phyloP scores from a whole-genome alignment of 1,140 invertebrate species.

The Myzus persicae region DNA sequence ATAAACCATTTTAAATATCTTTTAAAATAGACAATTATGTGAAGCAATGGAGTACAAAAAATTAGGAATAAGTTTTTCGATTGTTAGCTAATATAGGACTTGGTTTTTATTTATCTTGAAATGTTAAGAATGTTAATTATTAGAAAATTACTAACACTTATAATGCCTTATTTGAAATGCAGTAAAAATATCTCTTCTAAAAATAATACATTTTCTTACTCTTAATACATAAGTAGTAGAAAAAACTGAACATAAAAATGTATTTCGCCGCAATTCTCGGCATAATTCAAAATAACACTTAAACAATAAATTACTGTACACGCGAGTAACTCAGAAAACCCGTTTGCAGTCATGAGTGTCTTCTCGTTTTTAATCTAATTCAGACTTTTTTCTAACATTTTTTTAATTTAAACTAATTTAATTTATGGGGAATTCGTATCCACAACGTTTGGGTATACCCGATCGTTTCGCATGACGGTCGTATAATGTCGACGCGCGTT shows the following conservation, averaged over 20 bases:
- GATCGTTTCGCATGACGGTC: background rate
- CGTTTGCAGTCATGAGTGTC: background rate
- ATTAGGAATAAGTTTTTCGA: background rate
- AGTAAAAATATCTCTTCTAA: background rate
- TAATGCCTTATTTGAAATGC: background rate
- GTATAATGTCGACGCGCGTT: background rate
- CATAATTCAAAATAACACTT: constrained; percentile 1
- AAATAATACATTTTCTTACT: background rate
- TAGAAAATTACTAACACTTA: background rate
- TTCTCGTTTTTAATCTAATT: constrained; percentile 9
- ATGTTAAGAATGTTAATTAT: background rate
- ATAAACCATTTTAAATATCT: background rate
- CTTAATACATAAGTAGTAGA: background rate
- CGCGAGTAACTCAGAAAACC: background rate
- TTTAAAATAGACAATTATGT: background rate
- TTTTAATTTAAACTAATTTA: background rate
- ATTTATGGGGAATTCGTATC: background rate
- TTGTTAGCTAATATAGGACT: background rate
- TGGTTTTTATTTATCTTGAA: background rate
- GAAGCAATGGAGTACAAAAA: background rate
- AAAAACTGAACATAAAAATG: background rate
- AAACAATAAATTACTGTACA: background rate
- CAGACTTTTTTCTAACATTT: constrained; percentile 32
- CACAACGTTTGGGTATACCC: background rate
- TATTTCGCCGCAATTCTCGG: background rate